Evolutionary conservation across 2,888 invertebrate species (phyloP), one percentile per base, ranked within the genome.

Genomic region (Deroplatys truncata): DNA sequence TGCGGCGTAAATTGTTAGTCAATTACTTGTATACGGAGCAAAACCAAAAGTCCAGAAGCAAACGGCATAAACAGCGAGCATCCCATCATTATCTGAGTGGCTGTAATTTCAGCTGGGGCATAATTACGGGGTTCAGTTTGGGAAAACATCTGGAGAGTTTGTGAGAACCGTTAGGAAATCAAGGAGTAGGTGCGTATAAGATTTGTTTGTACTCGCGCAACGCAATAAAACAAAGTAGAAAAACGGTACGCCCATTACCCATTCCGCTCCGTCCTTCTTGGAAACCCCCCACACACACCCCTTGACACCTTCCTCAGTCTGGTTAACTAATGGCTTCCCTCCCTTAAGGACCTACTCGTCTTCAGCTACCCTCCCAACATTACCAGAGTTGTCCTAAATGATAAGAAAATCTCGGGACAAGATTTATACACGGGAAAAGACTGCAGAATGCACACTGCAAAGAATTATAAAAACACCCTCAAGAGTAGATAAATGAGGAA

Each of bases 331-430:
- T 85, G 89, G 89, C 85, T 84, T 85, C 85, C 85, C 85, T 89
- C 85, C 88, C 89, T 89, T 89, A 84, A 89, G 89, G 89, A 89
- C 82, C 89, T 85, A 89, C 89, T 89, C 85, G 89, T 89, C 89
- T 89, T 89, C 85, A 87, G 83, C 82, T 83, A 29, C 87, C 87
- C 83, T 72, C 86, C 87, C 35, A 82, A 87, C 87, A 87, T 87
- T 87, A 83, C 83, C 85, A 85, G 82, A 89, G 82, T 85, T 89
- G 89, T 89, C 89, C 89, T 89, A 85, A 89, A 89, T 89, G 89
- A 89, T 89, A 89, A 89, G 89, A 85, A 89, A 89, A 89, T 89
- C 89, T 89, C 85, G 72, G 9, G 84, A 16, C 82, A 89, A 85
- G 85, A 89, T 89, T 89, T 89, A 89, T 85, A 85, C 56, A 35